Base-by-base conservation (phyloP, 2,888 invertebrate species). In the Epicampocera succincta region DNA sequence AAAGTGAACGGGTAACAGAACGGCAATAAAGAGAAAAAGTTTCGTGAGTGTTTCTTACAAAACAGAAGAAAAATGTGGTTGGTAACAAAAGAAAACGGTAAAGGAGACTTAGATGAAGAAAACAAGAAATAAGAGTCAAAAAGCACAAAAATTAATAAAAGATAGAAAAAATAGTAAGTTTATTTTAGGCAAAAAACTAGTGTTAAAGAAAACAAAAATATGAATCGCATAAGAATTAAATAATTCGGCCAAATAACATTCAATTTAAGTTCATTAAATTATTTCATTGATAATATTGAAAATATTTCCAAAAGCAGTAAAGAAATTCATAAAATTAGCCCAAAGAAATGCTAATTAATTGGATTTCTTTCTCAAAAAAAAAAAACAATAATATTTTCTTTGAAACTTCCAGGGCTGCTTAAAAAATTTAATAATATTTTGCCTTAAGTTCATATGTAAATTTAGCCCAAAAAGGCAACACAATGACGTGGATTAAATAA, bases 41-140 rank as follows among this genome's bases (percentile, higher is more conserved):
- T 66, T 17, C 19, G 46, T 38, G 46, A 56, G 56, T 68, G 74
- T 48, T 46, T 61, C 17, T 38, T 19, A 42, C 50, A 38, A 76
- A 13, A 15, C 13, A 17, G 11, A 13, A 33, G 4, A 38, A 40
- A 50, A 19, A 3, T 50, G 66, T 61, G 58, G 66, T 60, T 66
- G 72, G 58, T 79, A 66, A 76, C 56, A 56, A 75, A 58, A 75
- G 77, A 75, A 78, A 74, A 76, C 66, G 76, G 73, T 79, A 58
- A 58, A 82, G 68, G 75, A 42, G 44, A 52, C 21, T 69, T 65
- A 69, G n/a, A n/a, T n/a, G n/a, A n/a, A n/a, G n/a, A 52, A 63
- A 71, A 74, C 9, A 46, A 54, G 9, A 21, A 25, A 15, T 13
- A 68, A 68, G 42, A 52, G 9, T 29, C 29, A 44, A 52, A 66